Evolutionary conservation across 2,888 invertebrate species (phyloP).

Genomic region (Mactromeris polynyma): DNA sequence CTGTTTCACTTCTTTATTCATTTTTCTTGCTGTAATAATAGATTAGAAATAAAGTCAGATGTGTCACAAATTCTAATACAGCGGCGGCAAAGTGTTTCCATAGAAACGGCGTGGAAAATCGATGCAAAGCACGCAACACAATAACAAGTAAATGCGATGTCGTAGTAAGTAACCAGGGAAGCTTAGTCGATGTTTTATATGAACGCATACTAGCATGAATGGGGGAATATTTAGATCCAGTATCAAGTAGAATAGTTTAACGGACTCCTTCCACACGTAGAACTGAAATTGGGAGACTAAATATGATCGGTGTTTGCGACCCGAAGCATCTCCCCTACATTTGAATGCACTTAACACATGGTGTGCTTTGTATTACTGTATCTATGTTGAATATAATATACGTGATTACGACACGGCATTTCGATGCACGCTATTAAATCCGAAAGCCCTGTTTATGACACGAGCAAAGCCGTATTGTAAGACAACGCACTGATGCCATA

Average conservation of each 20-base stretch:
- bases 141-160: slow-evolving; percentile 11
- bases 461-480: no score
- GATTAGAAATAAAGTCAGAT: slow-evolving; percentile 44
- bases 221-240: not conserved
- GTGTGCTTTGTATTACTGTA: no score
- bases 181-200: not conserved
- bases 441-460: no score
- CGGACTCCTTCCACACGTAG: no score
- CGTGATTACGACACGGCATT: no score
- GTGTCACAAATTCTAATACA: slow-evolving; percentile 38
- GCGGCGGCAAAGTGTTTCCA: slow-evolving; percentile 38
- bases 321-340: not conserved
- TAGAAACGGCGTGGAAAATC: slow-evolving; percentile 49
- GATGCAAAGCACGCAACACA: slow-evolving; percentile 18
- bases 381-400: no score
- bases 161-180: not conserved
- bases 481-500: no score
- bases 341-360: not conserved
- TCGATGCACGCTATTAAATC: no score
- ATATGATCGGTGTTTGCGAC: no score
- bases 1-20: not conserved
- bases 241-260: not conserved
- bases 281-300: no score
- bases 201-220: not conserved
- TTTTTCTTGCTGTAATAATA: slow-evolving; percentile 23